Conservation (phyloP, 2,888 invertebrate genomes). For the Ophraella communa region DNA sequence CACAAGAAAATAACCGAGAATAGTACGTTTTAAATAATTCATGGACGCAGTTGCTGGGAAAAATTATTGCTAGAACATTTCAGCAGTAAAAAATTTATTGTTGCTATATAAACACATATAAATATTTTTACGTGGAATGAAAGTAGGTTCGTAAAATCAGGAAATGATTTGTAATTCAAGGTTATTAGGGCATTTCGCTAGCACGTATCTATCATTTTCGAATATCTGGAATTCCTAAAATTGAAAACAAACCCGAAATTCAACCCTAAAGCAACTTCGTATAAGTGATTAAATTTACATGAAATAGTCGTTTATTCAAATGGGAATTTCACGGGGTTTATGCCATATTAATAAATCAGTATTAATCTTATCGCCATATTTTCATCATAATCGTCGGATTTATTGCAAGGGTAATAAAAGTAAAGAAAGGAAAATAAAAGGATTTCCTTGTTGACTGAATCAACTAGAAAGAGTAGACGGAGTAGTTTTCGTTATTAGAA, state of each 20-base stretch:
- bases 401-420: slow-evolving; percentile 29
- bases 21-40: too few species aligned
- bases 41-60: too few species aligned
- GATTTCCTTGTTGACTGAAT: slow-evolving; percentile 3
- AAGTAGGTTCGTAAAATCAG: background rate
- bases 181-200: slow-evolving; percentile 8
- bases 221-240: slow-evolving; percentile 20
- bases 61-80: too few species aligned
- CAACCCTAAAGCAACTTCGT: slow-evolving; percentile 41
- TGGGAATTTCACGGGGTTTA: slow-evolving; percentile 45
- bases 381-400: slow-evolving; percentile 42
- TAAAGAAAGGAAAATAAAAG: slow-evolving; percentile 22
- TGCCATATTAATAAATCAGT: slow-evolving; percentile 45
- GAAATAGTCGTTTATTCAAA: slow-evolving; percentile 47
- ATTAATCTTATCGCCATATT: slow-evolving; percentile 48
- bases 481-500: background rate
- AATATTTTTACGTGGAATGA: background rate
- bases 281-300: slow-evolving; percentile 51
- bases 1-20: too few species aligned
- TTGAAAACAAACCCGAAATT: slow-evolving; percentile 35
- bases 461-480: background rate
- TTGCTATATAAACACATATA: too few species aligned
- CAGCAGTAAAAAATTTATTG: too few species aligned
- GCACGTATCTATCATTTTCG: slow-evolving; percentile 3
- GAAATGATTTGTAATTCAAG: slow-evolving; percentile 4